Evolutionary conservation across 2,888 invertebrate species (phyloP).

Genomic region (Epinotia brunnichana): DNA sequence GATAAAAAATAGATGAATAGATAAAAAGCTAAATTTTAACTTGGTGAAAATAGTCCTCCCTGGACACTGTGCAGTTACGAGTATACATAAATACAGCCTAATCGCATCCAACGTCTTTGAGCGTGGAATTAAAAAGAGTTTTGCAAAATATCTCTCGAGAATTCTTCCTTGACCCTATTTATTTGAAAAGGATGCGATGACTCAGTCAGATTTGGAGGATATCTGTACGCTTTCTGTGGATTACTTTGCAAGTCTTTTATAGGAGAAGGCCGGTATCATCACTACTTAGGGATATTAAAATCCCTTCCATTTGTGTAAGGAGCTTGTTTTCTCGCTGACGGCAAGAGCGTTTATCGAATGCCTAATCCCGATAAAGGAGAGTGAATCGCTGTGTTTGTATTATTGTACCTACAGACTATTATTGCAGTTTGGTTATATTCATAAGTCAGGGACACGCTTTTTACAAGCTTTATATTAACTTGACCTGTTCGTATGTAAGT

Average conservation of each 20-base stretch:
- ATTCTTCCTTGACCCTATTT: slow-evolving; percentile 72
- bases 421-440: neutral
- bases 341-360: slow-evolving; percentile 64
- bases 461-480: too few relatives aligned
- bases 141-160: slow-evolving; percentile 58
- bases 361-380: slow-evolving; percentile 64
- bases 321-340: slow-evolving; percentile 79
- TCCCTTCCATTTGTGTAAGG: slow-evolving; percentile 79
- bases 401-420: neutral
- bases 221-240: slow-evolving; percentile 77
- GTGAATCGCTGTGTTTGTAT: slow-evolving; percentile 53
- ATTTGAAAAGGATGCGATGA: slow-evolving; percentile 82
- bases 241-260: slow-evolving; percentile 84
- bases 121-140: slow-evolving; percentile 8
- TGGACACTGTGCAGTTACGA: neutral
- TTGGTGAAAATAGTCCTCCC: neutral
- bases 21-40: too few relatives aligned
- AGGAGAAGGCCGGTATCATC: slow-evolving; percentile 76
- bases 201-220: slow-evolving; percentile 81
- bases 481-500: too few relatives aligned
- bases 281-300: slow-evolving; percentile 84
- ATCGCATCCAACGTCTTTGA: slow-evolving; percentile 19
- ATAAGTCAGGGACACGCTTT: too few relatives aligned
- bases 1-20: too few relatives aligned
- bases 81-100: neutral